Evolutionary conservation across 2,113 vertebrate genomes (phyloP), one percentile per base, ranked within the genome.

Genomic region (Vidua chalybeata): DNA sequence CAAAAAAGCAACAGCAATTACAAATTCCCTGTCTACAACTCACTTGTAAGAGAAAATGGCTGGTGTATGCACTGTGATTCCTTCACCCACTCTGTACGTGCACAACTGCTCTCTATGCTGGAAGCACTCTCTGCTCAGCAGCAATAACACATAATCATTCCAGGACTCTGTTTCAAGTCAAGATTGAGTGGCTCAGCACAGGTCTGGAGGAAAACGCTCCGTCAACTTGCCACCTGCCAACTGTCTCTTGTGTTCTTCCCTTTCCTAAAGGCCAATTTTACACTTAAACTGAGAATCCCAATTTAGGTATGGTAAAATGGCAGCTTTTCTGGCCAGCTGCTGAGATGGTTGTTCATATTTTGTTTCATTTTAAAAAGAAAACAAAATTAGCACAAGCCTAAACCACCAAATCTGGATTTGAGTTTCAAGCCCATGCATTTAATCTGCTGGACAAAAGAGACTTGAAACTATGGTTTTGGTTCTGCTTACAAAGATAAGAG

Each of bases 381-480:
- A 63, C 59, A 22, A 80, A 76, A 89, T 18, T 35, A 84, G 49
- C 31, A 72, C 12, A 78, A 84, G 22, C 21, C 33, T 71, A 74
- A 87, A 67, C 45, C 33, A 89, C 83, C 61, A 71, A 67, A 93
- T 90, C 48, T 88, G 68, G 64, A 58, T 67, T 83, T 83, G 18
- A 51, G 43, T 78, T 95, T 90, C 82, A 92, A 81, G 68, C 30
- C 43, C 20, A 56, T 14, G 3, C 23, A 80, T 80, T 33, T 81
- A 62, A 90, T 87, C 35, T 66, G 48, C 6, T 8, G 43, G 59
- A 95, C 39, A 79, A 80, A 61, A 81, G 27, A 85, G 77, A 87
- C 75, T 77, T 37, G 85, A 96, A 96, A 90, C 82, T 35, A 52
- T 45, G 64, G 79, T 43, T 95, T 96, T 93, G 59, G 85, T 97